Evolutionary conservation across 2,888 invertebrate species (phyloP).

Genomic region (Miltochrista miniata): DNA sequence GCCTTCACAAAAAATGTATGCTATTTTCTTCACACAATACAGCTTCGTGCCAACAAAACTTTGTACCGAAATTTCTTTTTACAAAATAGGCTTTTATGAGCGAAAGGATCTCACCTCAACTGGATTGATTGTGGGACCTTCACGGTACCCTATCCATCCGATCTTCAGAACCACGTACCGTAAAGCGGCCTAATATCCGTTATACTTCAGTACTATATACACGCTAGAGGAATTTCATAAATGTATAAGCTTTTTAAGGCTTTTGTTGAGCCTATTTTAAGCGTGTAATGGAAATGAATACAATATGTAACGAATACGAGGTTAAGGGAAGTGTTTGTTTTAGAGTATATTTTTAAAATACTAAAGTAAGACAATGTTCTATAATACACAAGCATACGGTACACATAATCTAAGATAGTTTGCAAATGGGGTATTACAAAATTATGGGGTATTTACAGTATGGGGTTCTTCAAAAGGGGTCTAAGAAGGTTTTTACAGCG

Average conservation of each 20-base stretch:
- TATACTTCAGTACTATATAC: conserved; percentile 5
- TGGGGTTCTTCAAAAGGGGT: too few species aligned
- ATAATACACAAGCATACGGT: too few species aligned
- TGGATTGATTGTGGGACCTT: conserved; percentile 16
- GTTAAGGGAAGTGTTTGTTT: not conserved
- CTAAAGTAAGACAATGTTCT: too few species aligned
- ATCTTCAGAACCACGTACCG: conserved; percentile 23
- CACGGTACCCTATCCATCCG: conserved; percentile 28
- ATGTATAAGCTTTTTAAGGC: not conserved
- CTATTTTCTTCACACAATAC: conserved; percentile 9
- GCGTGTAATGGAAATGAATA: conserved; percentile 6
- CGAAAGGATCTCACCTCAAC: conserved; percentile 24
- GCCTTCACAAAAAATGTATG: conserved; percentile 5
- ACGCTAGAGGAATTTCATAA: not conserved
- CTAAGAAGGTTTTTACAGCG: too few species aligned
- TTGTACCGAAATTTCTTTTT: conserved; percentile 23
- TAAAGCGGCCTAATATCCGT: conserved; percentile 32
- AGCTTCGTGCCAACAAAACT: conserved; percentile 10
- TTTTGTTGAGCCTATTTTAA: conserved; percentile 8
- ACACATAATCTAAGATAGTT: too few species aligned
- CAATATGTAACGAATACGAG: not conserved
- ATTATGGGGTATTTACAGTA: too few species aligned
- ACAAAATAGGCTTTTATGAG: conserved; percentile 30
- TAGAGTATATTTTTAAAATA: not conserved
- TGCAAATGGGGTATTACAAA: too few species aligned